Evolutionary conservation across 2,113 vertebrate species (phyloP).

Genomic region (Microtus montanus): DNA sequence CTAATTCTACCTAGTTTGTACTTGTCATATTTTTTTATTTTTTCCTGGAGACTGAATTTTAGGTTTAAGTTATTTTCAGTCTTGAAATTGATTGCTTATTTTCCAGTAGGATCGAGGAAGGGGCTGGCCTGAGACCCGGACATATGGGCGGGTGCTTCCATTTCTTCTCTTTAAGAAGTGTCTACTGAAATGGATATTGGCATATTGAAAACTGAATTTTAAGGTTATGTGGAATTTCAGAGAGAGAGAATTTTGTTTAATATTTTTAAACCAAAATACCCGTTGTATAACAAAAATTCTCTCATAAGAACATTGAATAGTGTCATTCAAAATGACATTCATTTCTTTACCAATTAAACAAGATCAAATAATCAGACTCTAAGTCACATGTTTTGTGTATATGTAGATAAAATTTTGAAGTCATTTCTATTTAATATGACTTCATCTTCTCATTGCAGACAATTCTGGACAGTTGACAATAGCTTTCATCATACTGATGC

Average conservation of each 20-base stretch:
- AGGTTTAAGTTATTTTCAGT: neutral
- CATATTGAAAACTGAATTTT: conserved; percentile 72
- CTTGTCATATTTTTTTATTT: neutral
- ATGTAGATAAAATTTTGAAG: neutral
- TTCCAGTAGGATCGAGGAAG: neutral
- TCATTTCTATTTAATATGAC: neutral
- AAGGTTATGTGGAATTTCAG: neutral
- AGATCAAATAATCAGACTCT: neutral
- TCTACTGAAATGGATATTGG: conserved; percentile 74
- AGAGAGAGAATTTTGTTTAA: neutral
- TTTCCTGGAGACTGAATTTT: neutral
- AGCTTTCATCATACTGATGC: neutral
- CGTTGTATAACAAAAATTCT: neutral
- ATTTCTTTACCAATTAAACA: neutral
- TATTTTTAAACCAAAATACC: neutral
- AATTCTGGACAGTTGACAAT: neutral
- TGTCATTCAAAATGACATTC: neutral
- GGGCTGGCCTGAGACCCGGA: neutral
- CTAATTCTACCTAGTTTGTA: neutral
- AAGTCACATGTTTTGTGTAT: neutral
- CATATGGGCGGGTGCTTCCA: no score
- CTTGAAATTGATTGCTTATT: neutral
- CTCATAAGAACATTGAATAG: neutral
- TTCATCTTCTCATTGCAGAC: neutral
- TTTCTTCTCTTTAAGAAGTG: neutral